Base-by-base conservation (phyloP, 2,113 vertebrate genomes). In the Pterocles orientalis region DNA sequence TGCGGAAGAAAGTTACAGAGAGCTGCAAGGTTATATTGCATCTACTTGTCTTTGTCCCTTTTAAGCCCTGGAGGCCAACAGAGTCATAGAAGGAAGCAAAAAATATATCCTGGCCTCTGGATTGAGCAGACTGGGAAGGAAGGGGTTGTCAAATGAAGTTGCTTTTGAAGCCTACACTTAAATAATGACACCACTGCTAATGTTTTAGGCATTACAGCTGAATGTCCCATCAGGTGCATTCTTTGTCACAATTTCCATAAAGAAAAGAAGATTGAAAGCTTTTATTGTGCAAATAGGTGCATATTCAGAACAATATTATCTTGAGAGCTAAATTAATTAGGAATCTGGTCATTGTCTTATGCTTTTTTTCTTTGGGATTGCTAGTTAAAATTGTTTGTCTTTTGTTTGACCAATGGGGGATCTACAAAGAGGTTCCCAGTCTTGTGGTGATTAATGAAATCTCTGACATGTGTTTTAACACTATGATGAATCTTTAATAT, bases 1-100 rank as follows among this genome's bases (percentile, higher is more conserved):
- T 3, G 7, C 0, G 2, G 39, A 7, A 2, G 2, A 45, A 1
- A 0, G 24, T 77, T 64, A 62, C 0, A 0, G 51, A 34, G 43
- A 47, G 47, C 47, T 86, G 3, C n/a, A 2, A 4, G 16, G 29
- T 8, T 79, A 7, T 7, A 29, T 48, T 86, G 33, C 39, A 7
- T 18, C 56, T 76, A 14, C 41, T 51, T 0, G 0, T 47, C 41
- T 64, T 26, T 56, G 45, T 39, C 33, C 18, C 14, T 77, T 7
- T 17, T 34, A 21, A n/a, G 19, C 18, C 21, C 61, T 21, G 48
- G 31, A 77, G 39, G 14, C 24, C 39, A 26, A 9, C 0, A 2
- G 6, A 28, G 33, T 13, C 25, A 10, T 20, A 76, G 26, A 19
- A 81, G 53, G 36, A 60, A 91, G 34, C 36, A 25, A 24, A 13